Evolutionary conservation across 2,113 vertebrate species (phyloP).

Genomic region (Menura novaehollandiae): DNA sequence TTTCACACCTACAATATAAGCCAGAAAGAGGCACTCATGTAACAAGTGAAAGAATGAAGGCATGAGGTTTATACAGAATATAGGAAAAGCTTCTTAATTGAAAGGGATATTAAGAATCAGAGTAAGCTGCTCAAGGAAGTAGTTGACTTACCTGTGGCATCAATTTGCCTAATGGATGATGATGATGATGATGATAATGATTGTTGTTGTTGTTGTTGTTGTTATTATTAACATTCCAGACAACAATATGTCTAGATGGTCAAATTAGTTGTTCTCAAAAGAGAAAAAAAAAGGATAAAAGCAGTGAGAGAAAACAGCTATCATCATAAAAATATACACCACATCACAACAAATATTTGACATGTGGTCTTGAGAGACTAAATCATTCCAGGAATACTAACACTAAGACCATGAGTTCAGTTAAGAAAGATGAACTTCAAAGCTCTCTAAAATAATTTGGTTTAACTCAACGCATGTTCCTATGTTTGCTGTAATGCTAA

Average conservation of each 20-base stretch:
- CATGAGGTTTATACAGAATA: not conserved
- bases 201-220: not conserved
- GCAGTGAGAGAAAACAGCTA: not conserved
- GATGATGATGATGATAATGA: not conserved
- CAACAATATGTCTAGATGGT: not conserved
- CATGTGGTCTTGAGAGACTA: not conserved
- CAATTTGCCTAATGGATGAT: not conserved
- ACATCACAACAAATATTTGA: not conserved
- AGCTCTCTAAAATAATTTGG: not conserved
- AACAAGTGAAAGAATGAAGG: not conserved
- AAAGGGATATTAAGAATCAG: not conserved
- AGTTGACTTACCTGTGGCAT: not conserved
- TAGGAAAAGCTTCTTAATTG: not conserved
- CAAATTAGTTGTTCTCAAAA: not conserved
- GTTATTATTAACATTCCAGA: not conserved
- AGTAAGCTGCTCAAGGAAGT: not conserved
- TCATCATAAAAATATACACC: not conserved
- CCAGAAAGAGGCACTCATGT: not conserved
- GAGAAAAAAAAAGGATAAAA: not conserved
- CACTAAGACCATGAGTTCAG: not conserved
- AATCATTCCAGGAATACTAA: not conserved
- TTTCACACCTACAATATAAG: not conserved
- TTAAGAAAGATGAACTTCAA: not conserved
- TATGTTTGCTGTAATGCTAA: not conserved
- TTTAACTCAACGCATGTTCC: not conserved